Base-by-base conservation (phyloP, 2,888 invertebrate genomes). In the Cheilosia soror region DNA sequence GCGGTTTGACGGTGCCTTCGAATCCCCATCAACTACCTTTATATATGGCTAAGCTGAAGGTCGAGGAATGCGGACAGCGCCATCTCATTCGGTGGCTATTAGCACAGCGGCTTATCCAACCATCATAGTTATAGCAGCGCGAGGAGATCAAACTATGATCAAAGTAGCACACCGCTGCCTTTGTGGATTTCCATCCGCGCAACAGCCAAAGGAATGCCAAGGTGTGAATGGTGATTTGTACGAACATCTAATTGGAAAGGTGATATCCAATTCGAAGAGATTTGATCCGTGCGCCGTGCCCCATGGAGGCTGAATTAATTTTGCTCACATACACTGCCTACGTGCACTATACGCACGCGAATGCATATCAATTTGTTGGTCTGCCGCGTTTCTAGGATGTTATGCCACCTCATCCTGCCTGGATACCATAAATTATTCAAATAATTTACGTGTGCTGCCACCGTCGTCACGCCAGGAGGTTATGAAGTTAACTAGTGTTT, bases 211-310 rank as follows among this genome's bases (percentile, higher is more conserved):
- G 81, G 81, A 77, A 81, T 77, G 81, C 60, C 29, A 62, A 85
- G 85, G 85, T 85, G 85, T 85, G 81, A 85, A 85, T 81, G 72
- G 81, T 85, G 85, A 85, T 85, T 81, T 85, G 81, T 85, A 85
- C 53, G 85, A 72, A 72, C 80, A 68, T 81, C 81, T 81, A 85
- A 85, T 85, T 85, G 85, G 85, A 85, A 81, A 72, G 76, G 76
- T 85, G 85, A 85, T 85, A 85, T 85, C 85, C 85, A 76, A 81
- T 84, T 84, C 63, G 58, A 69, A 60, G 57, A 68, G 79, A 84
- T 84, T 68, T 72, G 76, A 81, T 81, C 76, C 76, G 72, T 72
- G 71, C 76, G 66, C 84, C 40, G 71, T 80, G 66, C 84, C 40
- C 69, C 71, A 62, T 71, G 71, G 66, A 55, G 75, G 47, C 44